Base-by-base conservation (phyloP, 2,797 vertebrate genomes). In the Sebastiscus tertius region DNA sequence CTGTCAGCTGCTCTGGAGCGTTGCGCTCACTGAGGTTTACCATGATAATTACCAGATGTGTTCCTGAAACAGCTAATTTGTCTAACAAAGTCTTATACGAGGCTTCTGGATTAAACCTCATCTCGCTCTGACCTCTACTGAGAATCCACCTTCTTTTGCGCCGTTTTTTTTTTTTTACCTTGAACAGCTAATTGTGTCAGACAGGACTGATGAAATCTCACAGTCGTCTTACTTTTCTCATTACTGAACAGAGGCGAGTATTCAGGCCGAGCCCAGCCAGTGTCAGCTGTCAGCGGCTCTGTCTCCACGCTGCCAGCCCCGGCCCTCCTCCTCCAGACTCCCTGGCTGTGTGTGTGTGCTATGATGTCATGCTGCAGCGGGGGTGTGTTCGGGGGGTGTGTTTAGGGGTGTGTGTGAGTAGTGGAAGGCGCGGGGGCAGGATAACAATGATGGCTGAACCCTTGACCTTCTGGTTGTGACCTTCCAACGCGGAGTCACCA, bases 361-460 rank as follows among this genome's bases (percentile, higher is more conserved):
- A 80, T 93, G 91, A 93, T 92, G 91, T 94, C 89, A 94, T 91
- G 59, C 73, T 79, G 70, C 55, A 62, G 31, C 26, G 12, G 85
- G 89, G 87, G 79, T 77, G 85, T 87, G 90, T 82, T 49, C 8
- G 22, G 65, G 79, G 85, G 87, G 39, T 81, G 83, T 85, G 85
- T 77, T 73, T 54, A 54, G 56, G 83, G 86, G 88, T 86, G 83
- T 82, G 86, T 83, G 79, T 72, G 83, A 67, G 42, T 59, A 67
- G 73, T 77, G 67, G 42, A 78, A 68, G 64, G 22, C 5, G 18
- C 4, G 2, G 66, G 82, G 74, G 80, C 81, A 78, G 82, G 82
- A 89, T 86, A 93, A 94, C 89, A 92, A 92, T 93, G 86, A 92
- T 90, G 89, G 65, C 89, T 92, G 93, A 95, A 93, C 91, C 93